A percentile compares a stretch with the other conserved stretches of the same genome.
These are phyloP conservation scores for Chromoteleia sp. DNA, from an alignment of 2,888 invertebrate species.

Conservation along the genomic window DNA sequence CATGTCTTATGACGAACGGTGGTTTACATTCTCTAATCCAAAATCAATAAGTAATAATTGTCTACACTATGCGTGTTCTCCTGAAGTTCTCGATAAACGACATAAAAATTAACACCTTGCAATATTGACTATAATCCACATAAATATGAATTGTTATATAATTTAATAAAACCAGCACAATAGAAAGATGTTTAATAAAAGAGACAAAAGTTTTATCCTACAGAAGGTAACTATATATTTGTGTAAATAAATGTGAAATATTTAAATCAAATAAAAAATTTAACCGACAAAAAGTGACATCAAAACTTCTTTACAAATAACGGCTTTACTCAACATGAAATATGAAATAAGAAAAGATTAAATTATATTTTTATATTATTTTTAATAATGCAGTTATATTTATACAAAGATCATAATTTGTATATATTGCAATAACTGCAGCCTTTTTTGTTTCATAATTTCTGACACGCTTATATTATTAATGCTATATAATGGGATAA, in stretches of 20 bases:
- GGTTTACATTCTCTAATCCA: too few species aligned
- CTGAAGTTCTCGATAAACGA: conserved; percentile 3
- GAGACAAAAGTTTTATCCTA: too few species aligned
- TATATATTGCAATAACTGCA: not conserved
- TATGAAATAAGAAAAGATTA: conserved; percentile 4
- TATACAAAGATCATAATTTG: too few species aligned
- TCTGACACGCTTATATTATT: conserved; percentile 6
- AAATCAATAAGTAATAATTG: not conserved
- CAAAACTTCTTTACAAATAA: not conserved
- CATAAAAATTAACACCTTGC: not conserved
- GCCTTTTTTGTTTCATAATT: not conserved
- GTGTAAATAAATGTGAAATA: not conserved
- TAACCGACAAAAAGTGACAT: conserved; percentile 4
- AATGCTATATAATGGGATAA: conserved; percentile 3
- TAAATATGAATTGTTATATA: not conserved
- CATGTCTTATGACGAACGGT: too few species aligned
- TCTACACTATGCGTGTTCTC: not conserved
- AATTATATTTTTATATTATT: conserved; percentile 1
- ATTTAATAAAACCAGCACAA: too few species aligned
- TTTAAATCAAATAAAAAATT: conserved; percentile 7
- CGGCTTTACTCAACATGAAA: not conserved
- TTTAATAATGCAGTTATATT: not conserved
- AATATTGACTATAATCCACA: conserved; percentile 1
- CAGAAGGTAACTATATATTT: too few species aligned
- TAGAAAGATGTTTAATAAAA: too few species aligned